phyloP scores from a whole-genome alignment of 2,113 vertebrate genomes.

The Vidua macroura region DNA sequence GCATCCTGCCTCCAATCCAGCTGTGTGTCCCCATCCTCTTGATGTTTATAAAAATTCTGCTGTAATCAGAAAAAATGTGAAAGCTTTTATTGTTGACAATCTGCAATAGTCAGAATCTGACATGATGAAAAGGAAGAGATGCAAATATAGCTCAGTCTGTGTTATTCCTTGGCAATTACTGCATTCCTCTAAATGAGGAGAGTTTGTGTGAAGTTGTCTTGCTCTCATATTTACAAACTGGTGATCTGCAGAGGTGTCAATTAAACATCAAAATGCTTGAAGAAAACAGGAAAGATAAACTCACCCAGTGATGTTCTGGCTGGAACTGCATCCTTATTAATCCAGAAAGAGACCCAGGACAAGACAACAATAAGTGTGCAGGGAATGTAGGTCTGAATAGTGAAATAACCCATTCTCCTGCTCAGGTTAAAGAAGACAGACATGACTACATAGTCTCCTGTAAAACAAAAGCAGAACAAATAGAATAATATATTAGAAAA shows the following conservation, averaged over 20 bases:
- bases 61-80: not conserved
- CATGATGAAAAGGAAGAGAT: not conserved
- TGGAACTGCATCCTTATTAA: conserved; percentile 97
- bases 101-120: not conserved
- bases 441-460: conserved; percentile 97
- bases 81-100: not conserved
- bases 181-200: not conserved
- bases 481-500: not conserved
- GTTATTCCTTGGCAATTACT: not conserved
- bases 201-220: not conserved
- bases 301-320: conserved; percentile 96
- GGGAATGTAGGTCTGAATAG: conserved; percentile 98
- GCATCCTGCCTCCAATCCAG: not conserved
- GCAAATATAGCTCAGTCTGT: not conserved
- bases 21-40: not conserved
- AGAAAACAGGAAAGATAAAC: not conserved
- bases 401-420: conserved; percentile 99
- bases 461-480: conserved; percentile 24
- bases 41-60: not conserved
- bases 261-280: not conserved
- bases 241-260: not conserved
- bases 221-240: not conserved
- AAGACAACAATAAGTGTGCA: conserved; percentile 97
- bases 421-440: conserved; percentile 97
- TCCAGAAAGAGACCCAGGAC: conserved; percentile 99